Evolutionary conservation across 1,140 invertebrate genomes (phyloP), one percentile per base, ranked within the genome.

Genomic region (Conus ventricosus): DNA sequence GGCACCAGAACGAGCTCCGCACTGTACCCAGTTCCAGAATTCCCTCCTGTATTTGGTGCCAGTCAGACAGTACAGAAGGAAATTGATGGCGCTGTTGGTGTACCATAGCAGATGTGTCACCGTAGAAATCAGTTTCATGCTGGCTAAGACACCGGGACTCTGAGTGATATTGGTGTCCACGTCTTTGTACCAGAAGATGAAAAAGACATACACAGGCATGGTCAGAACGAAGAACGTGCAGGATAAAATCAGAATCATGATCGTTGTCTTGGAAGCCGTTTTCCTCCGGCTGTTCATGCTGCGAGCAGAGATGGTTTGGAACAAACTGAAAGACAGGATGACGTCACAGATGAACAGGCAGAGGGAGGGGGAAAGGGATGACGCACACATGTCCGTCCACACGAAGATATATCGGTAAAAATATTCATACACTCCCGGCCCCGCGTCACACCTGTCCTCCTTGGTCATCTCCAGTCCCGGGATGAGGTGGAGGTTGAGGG

Each of bases 81-180:
- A 78, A 39, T 78, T 78, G 75, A 78, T 23, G 75, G 75, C 75
- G n/a, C 75, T 78, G 75, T 78, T 78, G 75, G 75, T 78, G 75
- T 78, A 78, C 75, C 75, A 78, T 10, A 78, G 75, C 15, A 78
- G 23, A 39, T 78, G 75, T 10, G 75, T 78, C 10, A 78, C 75
- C 1, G 75, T 25, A n/a, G 27, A 78, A 20, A 23, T 23, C 23
- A 78, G 75, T 2, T 78, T 25, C 75, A 39, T 39, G 8, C n/a
- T 78, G 15, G 75, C 13, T 20, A 63, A 63, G 0, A 63, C 60
- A 39, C 60, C 4, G 11, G 17, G 11, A 63, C 60, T 63, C 17
- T 63, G 60, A 20, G 0, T 63, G 17, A 63, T 63, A 20, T 63
- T 63, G 60, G 11, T 63, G 60, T 63, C 60, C 1, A 63, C 10